phyloP scores from a whole-genome alignment of 1,140 invertebrate species.

The Hycleus cichorii region DNA sequence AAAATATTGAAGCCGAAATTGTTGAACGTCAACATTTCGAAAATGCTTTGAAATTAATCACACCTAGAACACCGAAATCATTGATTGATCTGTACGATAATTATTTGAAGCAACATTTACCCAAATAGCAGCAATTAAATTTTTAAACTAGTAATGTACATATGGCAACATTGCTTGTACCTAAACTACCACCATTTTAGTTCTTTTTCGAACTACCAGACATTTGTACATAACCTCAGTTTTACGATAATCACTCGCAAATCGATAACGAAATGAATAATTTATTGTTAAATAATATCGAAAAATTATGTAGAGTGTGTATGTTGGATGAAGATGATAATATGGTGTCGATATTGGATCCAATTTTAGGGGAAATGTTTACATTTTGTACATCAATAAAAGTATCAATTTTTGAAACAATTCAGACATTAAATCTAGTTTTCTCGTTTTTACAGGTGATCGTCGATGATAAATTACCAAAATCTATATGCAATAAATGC shows the following conservation, averaged over 20 bases:
- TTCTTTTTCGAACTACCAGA: no score
- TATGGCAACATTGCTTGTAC: no score
- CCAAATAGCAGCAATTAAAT: no score
- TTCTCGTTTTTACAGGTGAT: conserved; percentile 9
- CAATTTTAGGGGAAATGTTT: conserved; percentile 19
- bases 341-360: conserved; percentile 17
- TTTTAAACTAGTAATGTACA: no score
- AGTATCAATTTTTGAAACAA: conserved; percentile 7
- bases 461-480: conserved; percentile 17
- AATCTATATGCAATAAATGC: conserved; percentile 22
- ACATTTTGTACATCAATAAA: conserved; percentile 22
- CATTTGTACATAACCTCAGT: no score
- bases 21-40: conserved; percentile 60
- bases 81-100: conserved; percentile 41
- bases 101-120: no score
- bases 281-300: conserved; percentile 6
- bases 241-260: no score
- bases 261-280: conserved; percentile 3
- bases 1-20: conserved; percentile 51
- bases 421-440: neutral
- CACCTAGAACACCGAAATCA: conserved; percentile 60
- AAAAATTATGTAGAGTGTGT: conserved; percentile 28
- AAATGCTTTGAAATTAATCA: conserved; percentile 56
- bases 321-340: conserved; percentile 17
- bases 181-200: no score